These are phyloP conservation scores for Druon quercuslanigerum DNA, from an alignment of 1,140 invertebrate species.

Conservation along the genomic window DNA sequence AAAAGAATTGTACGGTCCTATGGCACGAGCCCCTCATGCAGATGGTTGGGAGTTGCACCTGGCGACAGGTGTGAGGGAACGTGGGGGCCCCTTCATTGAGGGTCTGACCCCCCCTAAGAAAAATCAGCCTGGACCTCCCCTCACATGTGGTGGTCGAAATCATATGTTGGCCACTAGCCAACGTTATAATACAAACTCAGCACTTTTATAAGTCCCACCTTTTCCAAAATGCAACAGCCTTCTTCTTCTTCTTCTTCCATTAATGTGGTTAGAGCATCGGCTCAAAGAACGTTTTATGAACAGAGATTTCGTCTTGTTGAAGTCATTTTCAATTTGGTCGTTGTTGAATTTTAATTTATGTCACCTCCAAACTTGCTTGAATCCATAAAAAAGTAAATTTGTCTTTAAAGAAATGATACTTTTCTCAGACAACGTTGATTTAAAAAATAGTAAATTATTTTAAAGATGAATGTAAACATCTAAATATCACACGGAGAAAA, in stretches of 20 bases:
- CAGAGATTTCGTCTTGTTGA: no score
- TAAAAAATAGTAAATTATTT: no score
- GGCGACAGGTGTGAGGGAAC: conserved; percentile 65
- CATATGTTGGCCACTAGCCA: conserved; percentile 49
- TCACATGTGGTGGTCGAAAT: conserved; percentile 52
- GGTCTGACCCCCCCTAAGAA: conserved; percentile 32
- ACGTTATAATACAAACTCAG: conserved; percentile 22
- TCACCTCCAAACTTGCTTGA: no score
- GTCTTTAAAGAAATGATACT: no score
- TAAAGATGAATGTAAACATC: no score
- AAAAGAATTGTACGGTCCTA: conserved; percentile 8
- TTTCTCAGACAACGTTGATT: no score
- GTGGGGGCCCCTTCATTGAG: conserved; percentile 50
- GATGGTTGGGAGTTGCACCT: conserved; percentile 65
- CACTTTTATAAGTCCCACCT: conserved; percentile 6
- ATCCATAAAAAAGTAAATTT: no score
- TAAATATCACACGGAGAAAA: no score
- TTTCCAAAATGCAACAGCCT: background rate
- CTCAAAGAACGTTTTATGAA: no score
- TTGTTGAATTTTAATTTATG: no score
- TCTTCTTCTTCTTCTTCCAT: conserved; percentile 1
- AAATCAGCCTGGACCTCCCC: conserved; percentile 33
- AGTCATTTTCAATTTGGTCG: no score
- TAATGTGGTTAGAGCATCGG: no score
- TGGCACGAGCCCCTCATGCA: conserved; percentile 56